These are phyloP conservation scores for Chiloscyllium plagiosum DNA, from an alignment of 2,113 vertebrate genomes.

Conservation along the genomic window DNA sequence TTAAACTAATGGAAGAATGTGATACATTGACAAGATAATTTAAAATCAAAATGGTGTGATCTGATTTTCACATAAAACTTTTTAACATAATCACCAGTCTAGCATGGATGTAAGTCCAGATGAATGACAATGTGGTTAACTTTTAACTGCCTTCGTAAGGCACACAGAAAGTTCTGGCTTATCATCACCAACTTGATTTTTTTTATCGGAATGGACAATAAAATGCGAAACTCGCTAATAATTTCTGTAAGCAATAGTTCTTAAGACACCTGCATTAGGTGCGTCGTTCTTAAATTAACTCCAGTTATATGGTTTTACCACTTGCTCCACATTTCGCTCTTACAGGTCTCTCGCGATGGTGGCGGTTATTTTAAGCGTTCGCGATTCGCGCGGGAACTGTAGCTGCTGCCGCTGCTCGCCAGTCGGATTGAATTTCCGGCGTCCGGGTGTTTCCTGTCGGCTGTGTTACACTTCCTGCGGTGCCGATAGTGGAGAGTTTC, in stretches of 20 bases:
- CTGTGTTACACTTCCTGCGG: neutral
- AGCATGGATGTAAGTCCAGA: no score
- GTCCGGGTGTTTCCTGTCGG: neutral
- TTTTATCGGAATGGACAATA: neutral
- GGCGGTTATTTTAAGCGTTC: neutral
- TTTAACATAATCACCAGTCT: no score
- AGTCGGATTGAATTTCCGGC: slow-evolving; percentile 4
- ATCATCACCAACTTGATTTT: no score
- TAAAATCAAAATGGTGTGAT: no score
- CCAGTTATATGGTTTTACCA: neutral
- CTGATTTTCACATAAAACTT: no score
- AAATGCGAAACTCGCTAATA: neutral
- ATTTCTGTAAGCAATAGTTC: neutral
- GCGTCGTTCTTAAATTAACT: neutral
- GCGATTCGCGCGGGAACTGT: neutral
- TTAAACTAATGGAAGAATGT: no score
- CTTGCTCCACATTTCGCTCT: neutral
- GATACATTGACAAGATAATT: no score
- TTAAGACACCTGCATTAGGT: neutral
- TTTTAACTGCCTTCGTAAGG: neutral
- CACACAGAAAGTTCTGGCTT: neutral
- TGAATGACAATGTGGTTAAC: no score
- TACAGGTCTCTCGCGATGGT: neutral
- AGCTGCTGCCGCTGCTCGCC: neutral
- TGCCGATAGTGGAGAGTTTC: neutral